A percentile compares a stretch with the other conserved stretches of the same genome.
phyloP scores from a whole-genome alignment of 2,797 vertebrate genomes.

The Lacerta bilineata region DNA sequence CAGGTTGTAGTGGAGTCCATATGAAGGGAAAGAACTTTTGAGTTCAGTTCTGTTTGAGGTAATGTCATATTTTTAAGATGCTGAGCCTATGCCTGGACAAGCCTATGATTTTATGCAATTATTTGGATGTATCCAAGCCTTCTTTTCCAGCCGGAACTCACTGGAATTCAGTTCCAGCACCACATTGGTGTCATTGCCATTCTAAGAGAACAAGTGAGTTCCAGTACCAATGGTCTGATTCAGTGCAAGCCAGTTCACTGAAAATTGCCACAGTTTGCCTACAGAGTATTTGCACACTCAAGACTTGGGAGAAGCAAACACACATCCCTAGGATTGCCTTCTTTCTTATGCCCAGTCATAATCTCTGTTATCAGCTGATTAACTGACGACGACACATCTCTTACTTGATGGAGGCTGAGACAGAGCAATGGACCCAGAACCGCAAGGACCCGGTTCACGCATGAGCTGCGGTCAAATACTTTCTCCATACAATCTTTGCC shows the following conservation, averaged over 20 bases:
- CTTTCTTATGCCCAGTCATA: neutral
- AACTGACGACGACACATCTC: neutral
- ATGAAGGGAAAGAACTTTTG: too few species aligned
- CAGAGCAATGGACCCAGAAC: neutral
- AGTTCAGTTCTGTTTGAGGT: too few species aligned
- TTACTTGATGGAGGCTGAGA: neutral
- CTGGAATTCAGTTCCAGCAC: too few species aligned
- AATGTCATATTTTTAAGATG: too few species aligned
- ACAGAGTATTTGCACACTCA: neutral
- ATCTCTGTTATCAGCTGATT: neutral
- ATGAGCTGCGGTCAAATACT: neutral
- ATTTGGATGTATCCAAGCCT: too few species aligned
- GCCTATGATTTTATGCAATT: too few species aligned
- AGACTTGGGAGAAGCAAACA: neutral
- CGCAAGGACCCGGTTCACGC: neutral
- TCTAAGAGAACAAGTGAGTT: too few species aligned
- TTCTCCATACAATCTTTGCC: neutral
- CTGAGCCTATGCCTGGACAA: too few species aligned
- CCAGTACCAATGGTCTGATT: neutral
- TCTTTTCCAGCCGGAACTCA: too few species aligned
- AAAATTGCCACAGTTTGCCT: neutral
- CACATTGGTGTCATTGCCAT: too few species aligned
- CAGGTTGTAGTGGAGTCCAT: too few species aligned
- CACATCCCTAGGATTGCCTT: neutral
- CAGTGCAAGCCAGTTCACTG: constrained; percentile 12